These are phyloP conservation scores for Chesias legatella DNA, from an alignment of 2,888 invertebrate genomes.

Conservation along the genomic window DNA sequence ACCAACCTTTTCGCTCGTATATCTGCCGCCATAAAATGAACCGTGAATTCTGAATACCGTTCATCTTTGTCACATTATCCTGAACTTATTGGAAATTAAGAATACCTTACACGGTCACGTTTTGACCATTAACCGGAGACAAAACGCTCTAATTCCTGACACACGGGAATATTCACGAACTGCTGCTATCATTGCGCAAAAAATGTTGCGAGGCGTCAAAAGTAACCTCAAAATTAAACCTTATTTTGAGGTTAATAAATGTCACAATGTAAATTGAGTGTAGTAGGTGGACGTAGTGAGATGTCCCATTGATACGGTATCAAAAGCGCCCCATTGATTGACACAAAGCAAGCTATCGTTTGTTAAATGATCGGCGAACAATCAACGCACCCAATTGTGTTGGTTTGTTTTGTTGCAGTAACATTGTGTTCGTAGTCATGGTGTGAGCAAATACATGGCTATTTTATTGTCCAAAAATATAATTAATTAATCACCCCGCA, in stretches of 20 bases:
- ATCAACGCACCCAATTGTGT: constrained; percentile 58
- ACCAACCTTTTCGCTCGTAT: constrained; percentile 39
- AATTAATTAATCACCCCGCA: no score
- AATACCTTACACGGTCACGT: constrained; percentile 70
- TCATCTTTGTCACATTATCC: constrained; percentile 68
- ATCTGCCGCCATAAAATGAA: constrained; percentile 55
- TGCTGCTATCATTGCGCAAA: constrained; percentile 76
- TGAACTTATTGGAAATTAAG: constrained; percentile 69
- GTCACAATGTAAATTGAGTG: constrained; percentile 1
- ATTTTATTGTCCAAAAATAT: not conserved
- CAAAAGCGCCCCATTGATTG: constrained; percentile 73
- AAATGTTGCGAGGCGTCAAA: constrained; percentile 41
- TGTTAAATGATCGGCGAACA: constrained; percentile 69
- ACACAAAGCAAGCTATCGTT: constrained; percentile 64
- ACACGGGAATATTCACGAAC: constrained; percentile 74
- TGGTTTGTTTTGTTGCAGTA: constrained; percentile 37
- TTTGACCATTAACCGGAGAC: constrained; percentile 75
- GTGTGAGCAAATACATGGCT: constrained; percentile 14
- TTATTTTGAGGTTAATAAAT: constrained; percentile 28
- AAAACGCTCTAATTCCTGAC: constrained; percentile 75
- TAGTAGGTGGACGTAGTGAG: constrained; percentile 37
- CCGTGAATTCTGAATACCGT: constrained; percentile 52
- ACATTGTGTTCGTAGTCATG: constrained; percentile 13
- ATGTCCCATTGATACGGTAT: constrained; percentile 69
- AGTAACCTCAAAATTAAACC: constrained; percentile 27